These are phyloP conservation scores for Urocyon cinereoargenteus DNA, from an alignment of 2,797 vertebrate species.

Conservation along the genomic window DNA sequence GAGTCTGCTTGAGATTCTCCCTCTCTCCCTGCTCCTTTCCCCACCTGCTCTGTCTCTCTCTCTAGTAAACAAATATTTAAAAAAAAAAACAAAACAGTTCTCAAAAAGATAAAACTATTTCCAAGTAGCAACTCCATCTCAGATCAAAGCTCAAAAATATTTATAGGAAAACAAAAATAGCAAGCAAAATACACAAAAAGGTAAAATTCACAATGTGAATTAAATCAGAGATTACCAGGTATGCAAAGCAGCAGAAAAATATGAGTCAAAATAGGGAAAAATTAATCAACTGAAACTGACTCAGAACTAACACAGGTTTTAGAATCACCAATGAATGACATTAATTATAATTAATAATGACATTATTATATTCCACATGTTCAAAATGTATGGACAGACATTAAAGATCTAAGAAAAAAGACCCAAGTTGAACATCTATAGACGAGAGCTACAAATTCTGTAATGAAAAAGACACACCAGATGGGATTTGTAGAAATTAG, in stretches of 20 bases:
- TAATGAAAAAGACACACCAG: background rate
- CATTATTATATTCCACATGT: background rate
- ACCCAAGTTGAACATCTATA: background rate
- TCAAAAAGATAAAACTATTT: constrained; percentile 3
- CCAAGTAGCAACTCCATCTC: constrained; percentile 8
- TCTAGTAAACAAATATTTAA: background rate
- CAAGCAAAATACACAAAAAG: background rate
- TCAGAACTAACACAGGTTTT: background rate
- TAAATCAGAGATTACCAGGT: background rate
- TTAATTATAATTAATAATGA: background rate
- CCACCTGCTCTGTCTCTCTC: background rate
- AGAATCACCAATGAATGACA: background rate
- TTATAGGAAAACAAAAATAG: constrained; percentile 33
- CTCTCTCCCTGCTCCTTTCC: background rate
- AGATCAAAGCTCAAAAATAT: constrained; percentile 24
- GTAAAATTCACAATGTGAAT: background rate
- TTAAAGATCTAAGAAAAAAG: background rate
- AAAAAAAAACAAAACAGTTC: background rate
- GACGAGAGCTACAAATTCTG: background rate
- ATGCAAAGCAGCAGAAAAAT: constrained; percentile 17
- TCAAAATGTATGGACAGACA: constrained; percentile 22
- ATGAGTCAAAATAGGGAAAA: background rate
- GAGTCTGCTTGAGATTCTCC: background rate
- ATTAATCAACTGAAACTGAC: background rate
- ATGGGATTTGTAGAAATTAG: background rate